Conservation (phyloP, 1,140 invertebrate genomes). For the Saccostrea echinata region DNA sequence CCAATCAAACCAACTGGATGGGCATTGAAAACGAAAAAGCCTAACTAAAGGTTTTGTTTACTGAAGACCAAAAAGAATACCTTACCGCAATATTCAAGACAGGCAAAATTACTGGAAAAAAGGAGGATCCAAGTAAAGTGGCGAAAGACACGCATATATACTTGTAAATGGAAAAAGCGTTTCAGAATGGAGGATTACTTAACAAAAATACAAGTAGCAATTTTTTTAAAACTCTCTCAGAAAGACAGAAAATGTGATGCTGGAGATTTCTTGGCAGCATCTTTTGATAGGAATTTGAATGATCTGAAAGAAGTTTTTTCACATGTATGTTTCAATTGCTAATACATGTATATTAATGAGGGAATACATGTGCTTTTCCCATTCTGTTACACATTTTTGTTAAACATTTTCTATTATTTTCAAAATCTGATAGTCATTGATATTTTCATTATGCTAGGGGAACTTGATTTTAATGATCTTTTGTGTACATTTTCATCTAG, state of each 20-base stretch:
- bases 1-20: not conserved
- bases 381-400: too few species aligned
- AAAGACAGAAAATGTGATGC: constrained; percentile 1
- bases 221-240: not conserved
- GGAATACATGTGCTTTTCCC: too few species aligned
- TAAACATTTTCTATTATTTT: too few species aligned
- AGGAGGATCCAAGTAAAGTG: not conserved
- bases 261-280: not conserved
- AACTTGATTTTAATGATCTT: too few species aligned
- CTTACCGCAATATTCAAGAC: not conserved
- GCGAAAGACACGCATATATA: not conserved
- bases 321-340: not conserved
- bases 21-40: not conserved
- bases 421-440: too few species aligned
- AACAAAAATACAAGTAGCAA: not conserved
- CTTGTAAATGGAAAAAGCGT: not conserved
- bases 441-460: too few species aligned
- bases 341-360: too few species aligned
- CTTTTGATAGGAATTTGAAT: not conserved
- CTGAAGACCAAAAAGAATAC: not conserved
- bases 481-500: too few species aligned
- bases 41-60: not conserved
- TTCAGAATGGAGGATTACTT: not conserved
- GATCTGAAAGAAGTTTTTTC: not conserved
- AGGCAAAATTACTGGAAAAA: not conserved